phyloP scores from a whole-genome alignment of 2,797 vertebrate genomes.

The Schizopygopsis pylzovi region DNA sequence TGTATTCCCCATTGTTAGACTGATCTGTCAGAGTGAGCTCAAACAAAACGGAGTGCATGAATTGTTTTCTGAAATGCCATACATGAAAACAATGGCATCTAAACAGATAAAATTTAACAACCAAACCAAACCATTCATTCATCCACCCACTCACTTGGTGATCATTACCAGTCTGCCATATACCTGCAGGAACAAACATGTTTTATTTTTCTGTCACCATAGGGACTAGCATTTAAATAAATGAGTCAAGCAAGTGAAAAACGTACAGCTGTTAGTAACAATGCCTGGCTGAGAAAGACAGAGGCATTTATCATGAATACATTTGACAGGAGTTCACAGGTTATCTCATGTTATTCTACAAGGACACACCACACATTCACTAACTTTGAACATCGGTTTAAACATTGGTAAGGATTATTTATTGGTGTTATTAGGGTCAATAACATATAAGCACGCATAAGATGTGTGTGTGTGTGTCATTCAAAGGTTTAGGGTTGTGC shows the following conservation, averaged over 20 bases:
- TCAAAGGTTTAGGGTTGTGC: neutral
- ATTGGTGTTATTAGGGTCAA: neutral
- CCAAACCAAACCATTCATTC: slow-evolving; percentile 26
- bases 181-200: slow-evolving; percentile 48
- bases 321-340: slow-evolving; percentile 9
- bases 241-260: slow-evolving; percentile 1
- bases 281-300: neutral
- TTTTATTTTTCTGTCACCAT: slow-evolving; percentile 39
- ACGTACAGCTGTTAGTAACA: neutral
- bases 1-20: neutral
- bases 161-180: neutral
- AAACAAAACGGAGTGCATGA: neutral
- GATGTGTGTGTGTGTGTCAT: neutral
- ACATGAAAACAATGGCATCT: neutral
- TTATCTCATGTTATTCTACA: slow-evolving; percentile 2
- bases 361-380: slow-evolving; percentile 3
- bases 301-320: neutral
- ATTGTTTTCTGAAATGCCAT: neutral
- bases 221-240: slow-evolving; percentile 12
- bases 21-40: neutral
- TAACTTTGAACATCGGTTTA: slow-evolving; percentile 1
- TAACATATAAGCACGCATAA: neutral
- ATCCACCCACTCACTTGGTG: slow-evolving; percentile 6
- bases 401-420: slow-evolving; percentile 7
- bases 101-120: slow-evolving; percentile 10